Base-by-base conservation (phyloP, 2,113 vertebrate species). In the Benitochromis conjunctus region DNA sequence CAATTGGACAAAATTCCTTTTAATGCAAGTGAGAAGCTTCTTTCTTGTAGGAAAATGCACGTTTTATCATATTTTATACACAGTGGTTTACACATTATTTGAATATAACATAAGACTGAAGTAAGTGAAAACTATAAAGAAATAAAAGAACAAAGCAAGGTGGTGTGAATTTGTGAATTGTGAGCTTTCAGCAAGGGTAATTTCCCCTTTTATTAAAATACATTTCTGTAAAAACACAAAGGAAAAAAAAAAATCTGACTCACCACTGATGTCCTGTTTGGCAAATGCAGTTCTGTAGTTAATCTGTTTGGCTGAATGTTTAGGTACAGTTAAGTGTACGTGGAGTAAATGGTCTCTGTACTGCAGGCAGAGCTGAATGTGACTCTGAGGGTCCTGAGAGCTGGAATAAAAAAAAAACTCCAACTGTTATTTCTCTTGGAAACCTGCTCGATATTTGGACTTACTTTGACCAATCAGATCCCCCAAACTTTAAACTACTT, bases 261-360 rank as follows among this genome's bases (percentile, higher is more conserved):
- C 71, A 94, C 93, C 94, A 53, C 6, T 5, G 55, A 34, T 1
- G 85, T 87, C 60, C n/a, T 90, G 58, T 26, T 62, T 79, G 36
- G 53, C 79, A 71, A 81, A n/a, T 57, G 12, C 29, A 76, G 5
- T 48, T n/a, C 4, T 54, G 57, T 2, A 18, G 13, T 58, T 34
- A n/a, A 19, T n/a, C 66, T 18, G 6, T 66, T 14, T 24, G 26
- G 18, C 21, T 81, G 51, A 51, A 12, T 80, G 6, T 66, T 24
- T 9, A 7, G 0, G 18, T 26, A 55, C n/a, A 18, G 12, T 6
- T 3, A 29, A 58, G 57, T 16, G 16, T 8, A 41, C 41, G 64
- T 46, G 19, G 13, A 55, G 43, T 36, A 1, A 8, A 46, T 41
- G 7, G 5, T 5, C 34, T 86, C 83, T 81, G 86, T 46, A 9